Conservation (phyloP, 2,113 vertebrate genomes). For the Cyphomyrus plagiostoma region DNA sequence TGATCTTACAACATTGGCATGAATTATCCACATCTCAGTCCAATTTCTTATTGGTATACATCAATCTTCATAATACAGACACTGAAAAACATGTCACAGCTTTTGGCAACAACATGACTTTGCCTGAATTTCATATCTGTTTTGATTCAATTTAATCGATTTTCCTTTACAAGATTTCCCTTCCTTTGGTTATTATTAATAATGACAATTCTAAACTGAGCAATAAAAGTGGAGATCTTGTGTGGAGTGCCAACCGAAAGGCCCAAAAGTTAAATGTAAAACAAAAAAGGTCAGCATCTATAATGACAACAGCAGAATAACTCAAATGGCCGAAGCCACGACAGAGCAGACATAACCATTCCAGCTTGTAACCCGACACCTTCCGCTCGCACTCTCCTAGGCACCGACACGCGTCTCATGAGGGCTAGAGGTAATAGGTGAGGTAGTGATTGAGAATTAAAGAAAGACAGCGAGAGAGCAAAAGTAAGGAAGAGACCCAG, state of each 20-base stretch:
- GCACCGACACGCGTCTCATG: neutral
- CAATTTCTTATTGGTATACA: neutral
- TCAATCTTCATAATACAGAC: neutral
- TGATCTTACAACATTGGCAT: conserved; percentile 22
- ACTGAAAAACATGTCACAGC: neutral
- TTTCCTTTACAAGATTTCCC: neutral
- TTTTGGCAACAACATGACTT: neutral
- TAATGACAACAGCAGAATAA: neutral
- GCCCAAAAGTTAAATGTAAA: neutral
- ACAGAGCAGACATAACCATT: neutral
- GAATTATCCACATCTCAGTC: neutral
- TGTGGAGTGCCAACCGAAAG: neutral
- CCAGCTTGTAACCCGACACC: neutral
- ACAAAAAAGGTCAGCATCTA: neutral
- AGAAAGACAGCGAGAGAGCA: neutral
- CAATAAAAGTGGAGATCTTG: too few species aligned
- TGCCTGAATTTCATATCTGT: neutral
- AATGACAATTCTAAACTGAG: neutral
- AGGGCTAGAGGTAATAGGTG: neutral
- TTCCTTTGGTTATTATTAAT: neutral
- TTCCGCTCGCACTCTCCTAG: neutral
- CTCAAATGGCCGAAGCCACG: neutral
- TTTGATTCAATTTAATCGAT: neutral
- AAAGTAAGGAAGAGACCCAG: neutral
- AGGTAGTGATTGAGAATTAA: neutral